These are phyloP conservation scores for Leptogaster cylindrica DNA, from an alignment of 2,888 invertebrate genomes.

Conservation along the genomic window DNA sequence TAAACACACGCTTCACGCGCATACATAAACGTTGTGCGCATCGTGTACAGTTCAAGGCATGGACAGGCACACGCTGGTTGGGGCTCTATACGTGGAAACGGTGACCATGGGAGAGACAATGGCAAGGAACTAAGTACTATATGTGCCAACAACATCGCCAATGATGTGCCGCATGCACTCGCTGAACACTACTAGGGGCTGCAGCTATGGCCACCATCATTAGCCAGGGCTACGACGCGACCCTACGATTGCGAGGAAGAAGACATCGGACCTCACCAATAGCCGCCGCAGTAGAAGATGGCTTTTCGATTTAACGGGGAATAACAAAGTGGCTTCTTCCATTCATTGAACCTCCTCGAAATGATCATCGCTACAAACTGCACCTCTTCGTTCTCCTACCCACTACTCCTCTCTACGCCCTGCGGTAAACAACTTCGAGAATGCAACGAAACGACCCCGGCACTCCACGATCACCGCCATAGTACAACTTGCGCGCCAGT, in stretches of 20 bases:
- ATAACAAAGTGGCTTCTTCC: slow-evolving; percentile 29
- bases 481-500: slow-evolving; percentile 10
- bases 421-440: slow-evolving; percentile 7
- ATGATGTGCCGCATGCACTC: too few relatives aligned
- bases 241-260: slow-evolving; percentile 4
- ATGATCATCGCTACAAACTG: slow-evolving; percentile 25
- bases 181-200: neutral
- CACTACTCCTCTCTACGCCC: neutral
- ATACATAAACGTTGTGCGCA: neutral
- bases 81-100: neutral
- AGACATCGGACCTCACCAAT: slow-evolving; percentile 27
- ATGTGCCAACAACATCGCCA: neutral
- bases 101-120: neutral
- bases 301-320: slow-evolving; percentile 24
- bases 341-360: slow-evolving; percentile 34
- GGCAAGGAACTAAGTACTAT: neutral
- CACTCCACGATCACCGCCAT: too few relatives aligned
- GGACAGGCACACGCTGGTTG: too few relatives aligned
- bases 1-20: neutral
- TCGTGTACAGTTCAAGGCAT: neutral
- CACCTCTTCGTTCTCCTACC: slow-evolving; percentile 12
- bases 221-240: neutral
- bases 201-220: neutral
- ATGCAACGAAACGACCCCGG: neutral
- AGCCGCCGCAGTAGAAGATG: slow-evolving; percentile 19